Evolutionary conservation across 2,888 invertebrate species (phyloP).

Genomic region (Pocota personata): DNA sequence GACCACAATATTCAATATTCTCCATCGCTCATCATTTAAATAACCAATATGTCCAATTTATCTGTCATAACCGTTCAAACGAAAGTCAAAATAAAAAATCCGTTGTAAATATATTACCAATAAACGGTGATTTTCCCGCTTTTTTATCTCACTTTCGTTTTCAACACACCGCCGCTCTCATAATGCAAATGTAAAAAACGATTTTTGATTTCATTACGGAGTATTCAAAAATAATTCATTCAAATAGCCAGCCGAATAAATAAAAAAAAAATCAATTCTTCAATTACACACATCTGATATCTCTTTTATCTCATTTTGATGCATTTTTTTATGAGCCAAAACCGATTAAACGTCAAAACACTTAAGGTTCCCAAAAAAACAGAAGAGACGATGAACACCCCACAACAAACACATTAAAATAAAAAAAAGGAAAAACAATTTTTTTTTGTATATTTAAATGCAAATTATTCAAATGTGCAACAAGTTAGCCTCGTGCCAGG

Average conservation of each 20-base stretch:
- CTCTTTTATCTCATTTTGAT: slow-evolving; percentile 64
- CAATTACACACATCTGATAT: slow-evolving; percentile 66
- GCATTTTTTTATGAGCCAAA: slow-evolving; percentile 55
- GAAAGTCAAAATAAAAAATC: slow-evolving; percentile 19
- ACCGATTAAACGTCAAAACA: slow-evolving; percentile 69
- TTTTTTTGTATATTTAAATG: slow-evolving; percentile 60
- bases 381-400: slow-evolving; percentile 2
- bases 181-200: slow-evolving; percentile 24
- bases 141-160: slow-evolving; percentile 54
- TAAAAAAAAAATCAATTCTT: slow-evolving; percentile 35
- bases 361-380: slow-evolving; percentile 29
- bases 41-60: slow-evolving; percentile 16
- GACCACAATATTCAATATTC: slow-evolving; percentile 1
- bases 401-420: not conserved
- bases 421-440: slow-evolving; percentile 18
- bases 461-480: slow-evolving; percentile 74
- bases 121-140: slow-evolving; percentile 32
- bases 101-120: slow-evolving; percentile 20
- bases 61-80: slow-evolving; percentile 30
- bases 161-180: slow-evolving; percentile 17
- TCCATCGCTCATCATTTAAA: slow-evolving; percentile 12
- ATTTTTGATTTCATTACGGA: slow-evolving; percentile 46
- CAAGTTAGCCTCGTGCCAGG: slow-evolving; percentile 74
- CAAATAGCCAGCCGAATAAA: not conserved
- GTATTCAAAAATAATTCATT: slow-evolving; percentile 61